These are phyloP conservation scores for honey bee (Apis mellifera) DNA, from an alignment of 1,140 invertebrate species.

Conservation along the genomic window Amel_HAv3.1 CM009939.2:11427501-11428000, in stretches of 20 bases:
- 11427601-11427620: conserved; percentile 54
- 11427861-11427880: background rate
- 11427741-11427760: conserved; percentile 20
- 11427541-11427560: conserved; percentile 33
- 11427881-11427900: too few species aligned
- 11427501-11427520: conserved; percentile 35
- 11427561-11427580: conserved; percentile 52
- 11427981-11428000: too few species aligned
- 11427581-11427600: conserved; percentile 56
- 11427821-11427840: conserved; percentile 1
- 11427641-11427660: conserved; percentile 43
- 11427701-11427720: conserved; percentile 23
- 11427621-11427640: conserved; percentile 55
- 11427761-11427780: background rate
- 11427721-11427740: background rate
- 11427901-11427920: too few species aligned
- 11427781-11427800: background rate
- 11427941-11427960: too few species aligned
- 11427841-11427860: background rate
- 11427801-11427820: conserved; percentile 27
- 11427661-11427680: conserved; percentile 46
- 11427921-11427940: background rate
- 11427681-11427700: conserved; percentile 38
- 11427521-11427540: conserved; percentile 7
- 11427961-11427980: too few species aligned